Evolutionary conservation across 2,888 invertebrate genomes (phyloP), one percentile per base, ranked within the genome.

Genomic region (Uloborus plumipes): DNA sequence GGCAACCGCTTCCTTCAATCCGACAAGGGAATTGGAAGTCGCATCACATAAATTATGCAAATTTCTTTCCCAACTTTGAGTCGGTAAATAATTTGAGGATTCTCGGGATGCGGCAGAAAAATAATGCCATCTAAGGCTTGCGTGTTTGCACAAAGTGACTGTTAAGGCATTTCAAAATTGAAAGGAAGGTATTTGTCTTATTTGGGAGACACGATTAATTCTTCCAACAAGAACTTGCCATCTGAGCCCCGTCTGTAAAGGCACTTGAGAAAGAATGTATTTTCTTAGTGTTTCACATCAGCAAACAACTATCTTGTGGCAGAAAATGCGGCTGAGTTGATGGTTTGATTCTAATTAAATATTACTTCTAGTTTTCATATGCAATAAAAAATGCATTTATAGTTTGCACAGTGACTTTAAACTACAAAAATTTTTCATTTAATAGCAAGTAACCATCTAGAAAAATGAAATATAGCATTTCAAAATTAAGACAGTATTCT

Each of bases 41-140:
- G 65, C 53, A 58, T 58, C 62, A 70, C 77, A 78, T 78, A 78
- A 78, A 78, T 78, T 78, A 78, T 78, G 77, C 70, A 78, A 78
- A 78, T 78, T 78, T 71, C 77, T 78, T 78, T 70, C 58, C 77
- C 77, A 55, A 58, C 64, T 64, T 20, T 53, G 22, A 26, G 66
- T 78, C 71, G 39, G 77, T 78, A 78, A 78, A 78, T 78, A 78
- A 78, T 78, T 78, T 69, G 70, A 49, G 22, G 75, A 75, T 67
- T 75, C 59, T 70, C 16, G 39, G 55, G 77, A 71, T 65, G 18
- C 47, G 55, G 71, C 20, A 73, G 58, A 49, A 53, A 69, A 69
- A 53, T 62, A 76, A 61, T 51, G 22, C 39, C 55, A 55, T 47
- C 47, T 49, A 70, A 62, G 13, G 9, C 50, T 71, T 16, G 76